Percentiles rank a stretch among this genome's conserved stretches.
Evolutionary conservation across 1,140 invertebrate genomes (phyloP).

Genomic region (Drosophila biarmipes): DNA sequence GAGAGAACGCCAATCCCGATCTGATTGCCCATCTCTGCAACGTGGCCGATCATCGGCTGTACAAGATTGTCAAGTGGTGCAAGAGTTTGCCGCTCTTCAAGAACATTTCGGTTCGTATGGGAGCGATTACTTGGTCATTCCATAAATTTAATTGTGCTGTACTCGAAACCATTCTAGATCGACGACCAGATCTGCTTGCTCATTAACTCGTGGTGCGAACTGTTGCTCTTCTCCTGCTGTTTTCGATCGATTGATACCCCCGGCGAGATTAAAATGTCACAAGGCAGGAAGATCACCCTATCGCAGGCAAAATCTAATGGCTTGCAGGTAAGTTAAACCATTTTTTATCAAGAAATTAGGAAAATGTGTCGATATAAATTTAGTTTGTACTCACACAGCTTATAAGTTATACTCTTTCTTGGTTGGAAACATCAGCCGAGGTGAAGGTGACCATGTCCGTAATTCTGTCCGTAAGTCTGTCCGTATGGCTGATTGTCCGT

Average conservation of each 20-base stretch:
- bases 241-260: conserved; percentile 94
- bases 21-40: conserved; percentile 95
- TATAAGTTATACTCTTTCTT: no score
- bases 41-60: conserved; percentile 97
- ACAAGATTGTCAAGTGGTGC: conserved; percentile 99
- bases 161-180: conserved; percentile 87
- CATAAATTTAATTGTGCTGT: not conserved
- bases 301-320: conserved; percentile 85
- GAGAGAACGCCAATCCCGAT: conserved; percentile 90
- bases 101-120: conserved; percentile 92
- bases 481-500: no score
- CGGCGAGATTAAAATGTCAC: conserved; percentile 93
- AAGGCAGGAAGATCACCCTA: conserved; percentile 91
- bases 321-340: conserved; percentile 77
- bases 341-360: not conserved
- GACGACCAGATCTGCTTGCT: conserved; percentile 98
- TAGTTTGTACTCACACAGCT: no score
- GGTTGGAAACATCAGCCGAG: no score
- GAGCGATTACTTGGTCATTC: not conserved
- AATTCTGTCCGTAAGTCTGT: no score
- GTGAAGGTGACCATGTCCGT: no score
- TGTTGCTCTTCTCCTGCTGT: conserved; percentile 96
- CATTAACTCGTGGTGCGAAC: conserved; percentile 98
- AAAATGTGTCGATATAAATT: no score
- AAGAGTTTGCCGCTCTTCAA: conserved; percentile 98